Evolutionary conservation across 2,113 vertebrate species (phyloP), one percentile per base, ranked within the genome.

Genomic region (Rostratula benghalensis): DNA sequence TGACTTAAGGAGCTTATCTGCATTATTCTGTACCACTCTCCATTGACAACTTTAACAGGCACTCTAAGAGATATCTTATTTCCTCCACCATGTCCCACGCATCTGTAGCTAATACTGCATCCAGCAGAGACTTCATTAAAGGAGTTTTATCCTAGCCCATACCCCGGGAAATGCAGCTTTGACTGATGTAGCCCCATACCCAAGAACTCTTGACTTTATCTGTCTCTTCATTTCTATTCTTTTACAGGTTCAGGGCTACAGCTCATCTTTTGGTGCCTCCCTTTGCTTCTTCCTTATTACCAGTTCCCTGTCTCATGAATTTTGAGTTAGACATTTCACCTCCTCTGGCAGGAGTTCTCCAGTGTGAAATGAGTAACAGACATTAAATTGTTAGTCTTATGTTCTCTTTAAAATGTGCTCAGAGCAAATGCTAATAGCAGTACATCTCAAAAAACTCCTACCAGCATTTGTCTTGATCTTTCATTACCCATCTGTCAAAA

Each of bases 401-500:
- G 75, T 76, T 95, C 93, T 46, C 82, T 90, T 73, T 89, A 93
- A 95, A 96, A 93, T 53, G 63, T 41, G 78, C 75, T 95, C 93
- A 88, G 87, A 96, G 90, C 54, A 92, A 95, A 95, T 90, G 96
- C 90, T 97, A 96, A 95, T 93, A 95, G 92, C 85, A 90, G 78
- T 84, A 90, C 70, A 93, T 95, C 95, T 96, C 90, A 74, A 70
- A 97, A 95, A 87, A 94, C 87, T 96, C 78, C 92, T 94, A 93
- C 74, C 90, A 88, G 87, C 77, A 83, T 96, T 95, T 93, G 86
- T 95, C 95, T 95, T 96, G 90, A 94, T 97, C 87, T 91, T 96
- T 85, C 92, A 95, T 92, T 94, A 95, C 85, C 85, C 90, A 93
- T 90, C 94, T 96, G 87, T 95, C 94, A 95, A 96, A 96, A 91